These are phyloP conservation scores for Pipra filicauda DNA, from an alignment of 2,113 vertebrate genomes.

Conservation along the genomic window DNA sequence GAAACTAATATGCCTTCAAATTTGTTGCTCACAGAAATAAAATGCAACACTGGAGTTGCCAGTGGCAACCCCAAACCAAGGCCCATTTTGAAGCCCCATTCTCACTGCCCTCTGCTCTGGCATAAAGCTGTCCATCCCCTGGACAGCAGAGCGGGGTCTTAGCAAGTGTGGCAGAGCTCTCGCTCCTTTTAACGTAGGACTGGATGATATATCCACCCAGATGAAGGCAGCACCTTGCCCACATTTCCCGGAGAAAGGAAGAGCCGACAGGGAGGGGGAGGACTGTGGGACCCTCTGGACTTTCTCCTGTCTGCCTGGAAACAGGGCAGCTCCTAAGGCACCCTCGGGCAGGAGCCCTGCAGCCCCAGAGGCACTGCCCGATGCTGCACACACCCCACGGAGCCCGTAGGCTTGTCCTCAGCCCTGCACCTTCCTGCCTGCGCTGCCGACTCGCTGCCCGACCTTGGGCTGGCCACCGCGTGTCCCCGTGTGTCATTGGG, in stretches of 20 bases:
- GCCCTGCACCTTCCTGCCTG: neutral
- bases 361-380: neutral
- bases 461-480: rapidly evolving
- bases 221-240: neutral
- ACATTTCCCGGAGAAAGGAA: neutral
- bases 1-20: neutral
- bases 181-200: neutral
- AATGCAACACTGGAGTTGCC: neutral
- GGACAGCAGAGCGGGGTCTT: neutral
- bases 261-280: neutral
- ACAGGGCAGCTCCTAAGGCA: rapidly evolving
- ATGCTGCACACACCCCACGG: rapidly evolving
- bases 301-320: neutral
- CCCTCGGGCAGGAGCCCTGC: neutral
- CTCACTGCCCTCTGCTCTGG: neutral
- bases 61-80: neutral
- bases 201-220: rapidly evolving
- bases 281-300: neutral
- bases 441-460: neutral
- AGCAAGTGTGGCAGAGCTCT: neutral
- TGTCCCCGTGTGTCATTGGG: neutral
- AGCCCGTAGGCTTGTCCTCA: neutral
- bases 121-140: neutral
- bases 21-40: neutral
- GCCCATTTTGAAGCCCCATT: neutral